Percentiles rank a stretch among this genome's conserved stretches.
phyloP scores from a whole-genome alignment of 2,888 invertebrate species.

The Dendrolimus houi region DNA sequence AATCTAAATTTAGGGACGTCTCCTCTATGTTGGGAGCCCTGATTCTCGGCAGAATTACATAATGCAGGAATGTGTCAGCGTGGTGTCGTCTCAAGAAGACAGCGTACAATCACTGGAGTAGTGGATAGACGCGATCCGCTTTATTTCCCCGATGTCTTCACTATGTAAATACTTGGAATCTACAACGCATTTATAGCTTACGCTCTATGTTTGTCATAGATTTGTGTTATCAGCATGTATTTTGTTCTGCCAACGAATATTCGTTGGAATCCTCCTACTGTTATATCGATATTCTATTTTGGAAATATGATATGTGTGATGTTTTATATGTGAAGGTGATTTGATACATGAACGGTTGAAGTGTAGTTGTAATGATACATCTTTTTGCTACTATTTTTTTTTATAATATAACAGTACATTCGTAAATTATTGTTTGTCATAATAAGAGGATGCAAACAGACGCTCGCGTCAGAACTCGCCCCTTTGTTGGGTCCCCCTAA shows the following conservation, averaged over 20 bases:
- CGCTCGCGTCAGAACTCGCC: not conserved
- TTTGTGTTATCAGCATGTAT: not conserved
- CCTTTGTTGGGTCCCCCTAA: slow-evolving; percentile 12
- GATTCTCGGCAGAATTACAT: slow-evolving; percentile 45
- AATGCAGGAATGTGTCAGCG: slow-evolving; percentile 62
- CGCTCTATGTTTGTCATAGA: not conserved
- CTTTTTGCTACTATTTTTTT: no score
- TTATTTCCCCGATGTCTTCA: not conserved
- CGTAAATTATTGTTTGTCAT: slow-evolving; percentile 7
- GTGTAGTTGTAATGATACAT: no score
- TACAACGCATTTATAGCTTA: not conserved
- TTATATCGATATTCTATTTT: no score
- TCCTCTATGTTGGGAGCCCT: not conserved
- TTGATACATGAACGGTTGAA: no score
- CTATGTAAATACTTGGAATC: not conserved
- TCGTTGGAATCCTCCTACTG: no score
- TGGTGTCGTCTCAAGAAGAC: slow-evolving; percentile 16
- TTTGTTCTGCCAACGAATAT: no score
- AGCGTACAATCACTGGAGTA: slow-evolving; percentile 5
- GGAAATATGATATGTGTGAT: no score
- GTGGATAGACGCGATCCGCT: not conserved
- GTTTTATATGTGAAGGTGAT: no score
- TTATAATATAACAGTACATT: not conserved
- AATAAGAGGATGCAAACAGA: slow-evolving; percentile 40
- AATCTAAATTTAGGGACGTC: not conserved